These are phyloP conservation scores for Chaunax sp. DNA, from an alignment of 2,797 vertebrate species.

Conservation along the genomic window DNA sequence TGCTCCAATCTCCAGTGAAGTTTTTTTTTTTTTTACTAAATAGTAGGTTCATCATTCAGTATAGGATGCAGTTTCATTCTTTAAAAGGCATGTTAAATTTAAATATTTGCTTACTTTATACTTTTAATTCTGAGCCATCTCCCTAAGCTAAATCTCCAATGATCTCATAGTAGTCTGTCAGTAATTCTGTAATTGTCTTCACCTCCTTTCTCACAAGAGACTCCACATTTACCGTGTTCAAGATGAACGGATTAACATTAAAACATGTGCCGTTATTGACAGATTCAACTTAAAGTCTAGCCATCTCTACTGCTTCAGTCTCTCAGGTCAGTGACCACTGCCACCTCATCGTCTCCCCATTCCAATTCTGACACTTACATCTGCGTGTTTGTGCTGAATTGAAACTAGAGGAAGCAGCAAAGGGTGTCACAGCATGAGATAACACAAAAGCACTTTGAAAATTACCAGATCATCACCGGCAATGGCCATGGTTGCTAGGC, in stretches of 20 bases:
- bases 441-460: slow-evolving; percentile 60
- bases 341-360: neutral
- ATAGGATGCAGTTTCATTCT: neutral
- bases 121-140: neutral
- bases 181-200: neutral
- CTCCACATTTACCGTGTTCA: neutral
- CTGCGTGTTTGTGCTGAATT: slow-evolving; percentile 3
- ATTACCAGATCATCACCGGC: slow-evolving; percentile 69
- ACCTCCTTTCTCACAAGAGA: neutral
- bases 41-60: neutral
- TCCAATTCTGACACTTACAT: slow-evolving; percentile 8
- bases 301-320: neutral
- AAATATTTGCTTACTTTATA: neutral
- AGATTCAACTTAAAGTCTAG: neutral
- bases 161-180: neutral
- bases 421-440: slow-evolving; percentile 49
- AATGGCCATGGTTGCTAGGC: slow-evolving; percentile 86
- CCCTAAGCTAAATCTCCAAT: too few species aligned
- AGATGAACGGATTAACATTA: slow-evolving; percentile 8
- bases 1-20: slow-evolving; percentile 1
- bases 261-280: neutral
- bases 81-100: neutral
- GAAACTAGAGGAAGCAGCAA: slow-evolving; percentile 33
- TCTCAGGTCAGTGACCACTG: neutral
- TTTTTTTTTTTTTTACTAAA: neutral